These are phyloP conservation scores for Sinonovacula constricta DNA, from an alignment of 1,140 invertebrate species.

Conservation along the genomic window DNA sequence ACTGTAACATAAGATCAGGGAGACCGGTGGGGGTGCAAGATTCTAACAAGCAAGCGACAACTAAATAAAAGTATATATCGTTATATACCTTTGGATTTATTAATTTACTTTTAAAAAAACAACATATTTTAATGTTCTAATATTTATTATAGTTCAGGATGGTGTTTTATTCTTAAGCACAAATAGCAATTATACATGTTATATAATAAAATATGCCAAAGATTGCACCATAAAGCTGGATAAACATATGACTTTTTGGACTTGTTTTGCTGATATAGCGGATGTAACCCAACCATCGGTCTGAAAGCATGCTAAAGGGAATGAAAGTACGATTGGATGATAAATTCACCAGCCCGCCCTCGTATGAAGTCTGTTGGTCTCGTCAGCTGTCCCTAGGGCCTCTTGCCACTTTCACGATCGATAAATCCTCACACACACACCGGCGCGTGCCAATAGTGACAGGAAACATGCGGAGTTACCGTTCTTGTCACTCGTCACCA, in stretches of 20 bases:
- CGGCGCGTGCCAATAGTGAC: conserved; percentile 38
- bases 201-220: too few species aligned
- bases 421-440: conserved; percentile 31
- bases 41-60: too few species aligned
- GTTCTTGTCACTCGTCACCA: conserved; percentile 30
- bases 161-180: too few species aligned
- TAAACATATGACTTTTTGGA: background rate
- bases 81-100: too few species aligned
- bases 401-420: conserved; percentile 47
- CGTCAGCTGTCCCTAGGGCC: conserved; percentile 28
- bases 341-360: background rate
- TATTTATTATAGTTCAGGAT: too few species aligned
- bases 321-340: background rate
- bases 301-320: background rate
- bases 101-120: too few species aligned
- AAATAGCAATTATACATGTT: too few species aligned
- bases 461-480: conserved; percentile 26
- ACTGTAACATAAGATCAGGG: too few species aligned
- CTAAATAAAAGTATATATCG: too few species aligned
- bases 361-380: background rate
- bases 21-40: too few species aligned
- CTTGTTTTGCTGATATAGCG: background rate
- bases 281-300: background rate
- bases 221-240: too few species aligned
- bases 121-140: too few species aligned